phyloP scores from a whole-genome alignment of 2,888 invertebrate genomes.

The Metalampra italica region DNA sequence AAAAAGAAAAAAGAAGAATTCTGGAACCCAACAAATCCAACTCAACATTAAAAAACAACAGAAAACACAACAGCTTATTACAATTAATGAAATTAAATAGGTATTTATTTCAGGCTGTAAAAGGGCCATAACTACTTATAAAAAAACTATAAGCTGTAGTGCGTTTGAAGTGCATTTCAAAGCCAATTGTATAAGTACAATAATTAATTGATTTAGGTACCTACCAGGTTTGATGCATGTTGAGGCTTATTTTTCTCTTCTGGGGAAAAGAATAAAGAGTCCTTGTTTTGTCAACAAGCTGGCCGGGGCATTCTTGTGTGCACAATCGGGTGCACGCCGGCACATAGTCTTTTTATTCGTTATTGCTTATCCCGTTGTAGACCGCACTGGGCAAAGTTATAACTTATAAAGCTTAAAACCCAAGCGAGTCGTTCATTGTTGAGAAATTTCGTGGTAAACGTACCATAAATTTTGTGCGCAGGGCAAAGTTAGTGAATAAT shows the following conservation, averaged over 20 bases:
- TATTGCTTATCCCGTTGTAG: constrained; percentile 45
- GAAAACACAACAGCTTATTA: too few relatives aligned
- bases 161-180: too few relatives aligned
- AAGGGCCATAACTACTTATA: too few relatives aligned
- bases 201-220: too few relatives aligned
- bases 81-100: too few relatives aligned
- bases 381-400: constrained; percentile 51
- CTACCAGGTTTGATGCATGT: neutral
- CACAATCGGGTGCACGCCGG: neutral
- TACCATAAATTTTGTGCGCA: constrained; percentile 72
- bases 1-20: too few relatives aligned
- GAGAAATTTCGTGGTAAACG: constrained; percentile 70
- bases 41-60: too few relatives aligned
- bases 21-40: too few relatives aligned
- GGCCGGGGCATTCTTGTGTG: neutral
- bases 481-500: constrained; percentile 73
- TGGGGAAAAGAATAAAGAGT: neutral
- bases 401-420: constrained; percentile 64
- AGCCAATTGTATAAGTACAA: too few relatives aligned
- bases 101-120: too few relatives aligned
- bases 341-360: constrained; percentile 12
- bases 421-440: constrained; percentile 70
- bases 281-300: neutral
- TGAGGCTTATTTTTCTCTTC: neutral
- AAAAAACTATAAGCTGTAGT: too few relatives aligned